phyloP scores from a whole-genome alignment of 35 echinoderm and acorn worm genomes.

The Ophioderma brevispina region DNA sequence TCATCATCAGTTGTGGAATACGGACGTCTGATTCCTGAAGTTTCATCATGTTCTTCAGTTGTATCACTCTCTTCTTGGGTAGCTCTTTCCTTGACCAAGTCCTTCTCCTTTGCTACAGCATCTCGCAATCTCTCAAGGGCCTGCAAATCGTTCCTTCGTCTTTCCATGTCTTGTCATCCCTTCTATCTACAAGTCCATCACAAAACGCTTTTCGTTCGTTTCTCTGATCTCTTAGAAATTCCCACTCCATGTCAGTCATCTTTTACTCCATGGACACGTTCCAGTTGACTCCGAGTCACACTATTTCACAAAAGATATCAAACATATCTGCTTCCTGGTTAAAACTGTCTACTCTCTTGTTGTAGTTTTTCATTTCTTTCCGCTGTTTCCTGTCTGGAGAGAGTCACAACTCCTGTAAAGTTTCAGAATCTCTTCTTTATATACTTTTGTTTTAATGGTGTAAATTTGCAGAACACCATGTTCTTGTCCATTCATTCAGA shows the following conservation, averaged over 20 bases:
- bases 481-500: background rate
- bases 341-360: too few relatives aligned
- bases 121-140: too few relatives aligned
- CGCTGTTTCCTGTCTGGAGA: too few relatives aligned
- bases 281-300: too few relatives aligned
- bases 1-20: background rate
- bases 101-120: too few relatives aligned
- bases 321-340: too few relatives aligned
- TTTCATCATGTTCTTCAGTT: background rate
- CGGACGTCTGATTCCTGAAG: background rate
- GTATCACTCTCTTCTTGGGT: background rate
- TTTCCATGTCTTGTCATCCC: constrained; percentile 20
- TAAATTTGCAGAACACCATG: constrained; percentile 18
- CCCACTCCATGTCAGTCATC: constrained; percentile 24
- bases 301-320: too few relatives aligned
- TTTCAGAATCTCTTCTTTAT: background rate
- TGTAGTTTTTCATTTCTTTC: too few relatives aligned
- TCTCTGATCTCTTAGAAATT: constrained; percentile 12
- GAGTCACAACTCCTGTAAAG: background rate
- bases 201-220: constrained; percentile 17
- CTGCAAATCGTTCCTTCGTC: background rate
- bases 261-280: background rate
- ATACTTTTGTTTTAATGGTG: background rate
- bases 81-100: background rate
- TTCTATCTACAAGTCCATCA: background rate